Base-by-base conservation (phyloP, 2,113 vertebrate genomes). In the Phaetusa simplex region DNA sequence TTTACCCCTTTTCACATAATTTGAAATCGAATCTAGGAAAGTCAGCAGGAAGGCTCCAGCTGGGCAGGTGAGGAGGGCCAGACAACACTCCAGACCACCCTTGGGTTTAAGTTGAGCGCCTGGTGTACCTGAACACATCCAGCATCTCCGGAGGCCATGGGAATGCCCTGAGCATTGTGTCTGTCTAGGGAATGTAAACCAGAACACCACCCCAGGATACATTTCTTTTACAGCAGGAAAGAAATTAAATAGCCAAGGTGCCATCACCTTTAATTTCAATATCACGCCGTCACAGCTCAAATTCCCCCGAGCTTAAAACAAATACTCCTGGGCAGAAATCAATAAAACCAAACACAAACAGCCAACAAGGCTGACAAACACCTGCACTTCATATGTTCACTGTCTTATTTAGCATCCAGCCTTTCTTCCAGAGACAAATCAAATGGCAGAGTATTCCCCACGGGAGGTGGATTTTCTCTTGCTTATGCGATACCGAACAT, bases 21-120 rank as follows among this genome's bases (percentile, higher is more conserved):
- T 15, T 15, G 14, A 32, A 80, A 47, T 19, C 22, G 14, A 43
- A 34, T 7, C 45, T 6, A 6, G 29, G 29, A 19, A 36, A 45
- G 6, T 4, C 47, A 59, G 20, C 17, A 67, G 66, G 27, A 71
- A 42, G 58, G 53, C 19, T 26, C 27, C 17, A 7, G 24, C n/a
- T 22, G 43, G 30, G 30, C 50, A 53, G 49, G 26, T 21, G 30
- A 38, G 34, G 2, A 9, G 40, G 17, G 14, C 12, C 78, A 66
- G 30, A 12, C 42, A 11, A 12, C 24, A 2, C 29, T 36, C 8
- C 23, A 52, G 40, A 27, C 34, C 47, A 14, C 42, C 72, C 38
- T 7, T 1, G 32, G 27, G 21, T 45, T 65, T 26, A 17, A 38
- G 8, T 40, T 38, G 36, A 30, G 38, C 1, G 0, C 6, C 42